These are phyloP conservation scores for Micrasema longulum DNA, from an alignment of 1,140 invertebrate genomes.

Conservation along the genomic window DNA sequence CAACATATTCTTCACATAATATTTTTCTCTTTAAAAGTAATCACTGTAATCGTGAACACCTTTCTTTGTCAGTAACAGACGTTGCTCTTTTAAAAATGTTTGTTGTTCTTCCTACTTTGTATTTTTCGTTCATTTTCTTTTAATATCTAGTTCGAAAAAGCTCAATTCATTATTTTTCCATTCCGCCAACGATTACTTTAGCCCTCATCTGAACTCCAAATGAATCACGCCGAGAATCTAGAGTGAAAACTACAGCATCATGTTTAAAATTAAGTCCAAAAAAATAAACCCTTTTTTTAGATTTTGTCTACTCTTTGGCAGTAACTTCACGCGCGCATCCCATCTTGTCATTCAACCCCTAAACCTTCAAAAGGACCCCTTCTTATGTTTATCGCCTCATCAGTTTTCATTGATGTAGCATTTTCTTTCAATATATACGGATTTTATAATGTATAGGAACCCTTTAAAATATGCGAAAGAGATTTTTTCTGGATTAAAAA, in stretches of 20 bases:
- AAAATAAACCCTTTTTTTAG: too few species aligned
- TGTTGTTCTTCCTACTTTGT: conserved; percentile 3
- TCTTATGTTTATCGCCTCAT: conserved; percentile 48
- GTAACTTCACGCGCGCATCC: too few species aligned
- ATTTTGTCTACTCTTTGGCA: too few species aligned
- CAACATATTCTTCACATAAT: too few species aligned
- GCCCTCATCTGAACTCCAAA: conserved; percentile 35
- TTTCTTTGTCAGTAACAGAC: conserved; percentile 26
- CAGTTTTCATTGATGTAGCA: conserved; percentile 47
- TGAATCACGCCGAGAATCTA: conserved; percentile 37
- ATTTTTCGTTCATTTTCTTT: conserved; percentile 11
- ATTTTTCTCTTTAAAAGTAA: conserved; percentile 13
- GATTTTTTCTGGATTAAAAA: background rate
- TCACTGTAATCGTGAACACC: background rate
- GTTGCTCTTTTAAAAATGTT: conserved; percentile 23
- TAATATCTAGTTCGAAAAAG: conserved; percentile 18
- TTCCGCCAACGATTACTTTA: conserved; percentile 42
- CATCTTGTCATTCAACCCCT: conserved; percentile 6
- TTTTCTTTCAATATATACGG: conserved; percentile 44
- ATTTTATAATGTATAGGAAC: conserved; percentile 15
- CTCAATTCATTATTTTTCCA: conserved; percentile 35
- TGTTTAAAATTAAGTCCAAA: too few species aligned
- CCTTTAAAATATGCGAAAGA: conserved; percentile 8
- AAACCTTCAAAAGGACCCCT: conserved; percentile 33
- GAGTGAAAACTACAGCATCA: background rate